Base-by-base conservation (phyloP, 2,113 vertebrate genomes). In the Bettongia penicillata region DNA sequence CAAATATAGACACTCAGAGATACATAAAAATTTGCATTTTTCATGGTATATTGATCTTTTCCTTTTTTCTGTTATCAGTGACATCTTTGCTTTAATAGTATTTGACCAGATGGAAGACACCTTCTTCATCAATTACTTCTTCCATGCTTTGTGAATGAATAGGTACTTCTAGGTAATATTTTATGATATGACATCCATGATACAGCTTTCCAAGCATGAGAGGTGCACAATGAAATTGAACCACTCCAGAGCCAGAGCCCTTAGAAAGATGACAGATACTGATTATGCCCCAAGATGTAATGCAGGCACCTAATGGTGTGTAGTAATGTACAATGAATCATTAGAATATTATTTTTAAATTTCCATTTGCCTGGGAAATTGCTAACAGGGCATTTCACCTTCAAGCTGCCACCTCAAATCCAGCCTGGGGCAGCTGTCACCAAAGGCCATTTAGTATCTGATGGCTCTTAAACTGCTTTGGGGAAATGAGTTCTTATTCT, bases 341-440 rank as follows among this genome's bases (percentile, higher is more conserved):
- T 98, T 98, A 98, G 96, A 97, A 98, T 97, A 98, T 98, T 97
- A 97, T 97, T 98, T 97, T 96, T 97, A 98, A 97, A 96, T 98
- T 97, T 94, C 94, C 93, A 94, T 95, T 97, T 96, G 97, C 98
- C 95, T 92, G 93, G 94, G 95, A 84, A 92, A 97, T 97, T 95
- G 93, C 94, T 98, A 97, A 97, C 19, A 0, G 96, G 96, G 48
- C 91, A 94, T 98, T 98, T 98, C 97, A 98, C 98, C 97, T 98
- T 97, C 96, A 96, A 95, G 95, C 96, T 91, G n/a, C 90, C 97
- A 93, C 26, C 61, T 51, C 0, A 6, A 89, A 49, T 95, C 48
- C 51, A 96, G 93, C 95, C 47, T 77, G 94, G 37, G 53, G 93
- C 89, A 97, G 48, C 8, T 49, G 53, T 97, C 96, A 51, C 92